phyloP scores from a whole-genome alignment of 2,797 vertebrate genomes.

The Pangasius krempfi region DNA sequence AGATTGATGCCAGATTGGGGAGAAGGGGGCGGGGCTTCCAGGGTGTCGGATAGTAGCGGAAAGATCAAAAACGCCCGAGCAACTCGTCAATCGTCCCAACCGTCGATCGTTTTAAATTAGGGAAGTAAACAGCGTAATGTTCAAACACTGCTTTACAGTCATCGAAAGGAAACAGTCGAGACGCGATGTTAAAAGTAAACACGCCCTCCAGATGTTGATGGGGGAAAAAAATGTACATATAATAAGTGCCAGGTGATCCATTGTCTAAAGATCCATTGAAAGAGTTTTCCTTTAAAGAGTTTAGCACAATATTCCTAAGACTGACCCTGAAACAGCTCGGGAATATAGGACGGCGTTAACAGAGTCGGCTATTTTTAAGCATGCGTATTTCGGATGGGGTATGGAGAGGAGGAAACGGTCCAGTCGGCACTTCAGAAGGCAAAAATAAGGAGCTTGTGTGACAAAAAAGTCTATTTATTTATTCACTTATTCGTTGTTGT shows the following conservation, averaged over 20 bases:
- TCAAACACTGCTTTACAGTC: neutral
- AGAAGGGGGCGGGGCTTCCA: neutral
- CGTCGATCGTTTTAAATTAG: neutral
- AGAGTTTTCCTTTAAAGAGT: neutral
- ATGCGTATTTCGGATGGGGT: constrained; percentile 43
- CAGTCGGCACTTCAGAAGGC: neutral
- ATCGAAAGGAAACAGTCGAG: too few relatives aligned
- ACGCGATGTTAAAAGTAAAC: neutral
- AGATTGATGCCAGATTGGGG: neutral
- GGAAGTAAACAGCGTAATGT: neutral
- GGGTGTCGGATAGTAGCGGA: neutral
- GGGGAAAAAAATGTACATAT: neutral
- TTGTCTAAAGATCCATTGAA: neutral
- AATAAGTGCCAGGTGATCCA: neutral
- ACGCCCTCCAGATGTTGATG: neutral
- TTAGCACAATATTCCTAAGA: neutral
- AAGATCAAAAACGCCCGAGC: too few relatives aligned
- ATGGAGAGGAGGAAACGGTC: constrained; percentile 40
- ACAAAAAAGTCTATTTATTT: neutral
- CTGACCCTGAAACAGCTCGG: neutral
- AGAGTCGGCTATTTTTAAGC: constrained; percentile 66
- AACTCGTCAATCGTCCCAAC: neutral
- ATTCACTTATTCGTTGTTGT: neutral
- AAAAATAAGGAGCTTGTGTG: constrained; percentile 36
- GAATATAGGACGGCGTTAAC: constrained; percentile 56